Base-by-base conservation (phyloP, 2,113 vertebrate genomes). In the Malurus elegans region DNA sequence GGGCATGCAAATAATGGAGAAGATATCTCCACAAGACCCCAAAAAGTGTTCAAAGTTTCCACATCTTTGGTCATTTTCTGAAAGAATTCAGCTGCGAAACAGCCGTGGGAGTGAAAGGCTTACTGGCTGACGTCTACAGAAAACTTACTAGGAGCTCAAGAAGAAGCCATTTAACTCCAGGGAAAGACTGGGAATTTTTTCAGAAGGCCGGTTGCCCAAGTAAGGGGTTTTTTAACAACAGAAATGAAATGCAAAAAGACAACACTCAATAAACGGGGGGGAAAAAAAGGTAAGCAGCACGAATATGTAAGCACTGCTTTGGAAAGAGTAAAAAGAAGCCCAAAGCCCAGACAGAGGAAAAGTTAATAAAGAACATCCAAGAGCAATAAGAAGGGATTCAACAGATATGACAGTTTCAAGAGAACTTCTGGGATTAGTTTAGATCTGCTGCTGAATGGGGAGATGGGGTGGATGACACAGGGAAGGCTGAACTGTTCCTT, bases 401-500 rank as follows among this genome's bases (percentile, higher is more conserved):
- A 45, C 3, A 76, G 25, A 29, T 36, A 32, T 0, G 0, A 28
- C 1, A 8, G 6, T 25, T 83, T 48, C n/a, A 61, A 29, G 54
- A 79, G 36, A 76, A 40, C 1, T 69, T 89, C 31, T 71, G 12
- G 18, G 23, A 38, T 14, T 71, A 82, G 6, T 2, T 54, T 54
- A 20, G 4, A 4, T n/a, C 57, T 85, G 26, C 20, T 69, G 40
- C 54, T 80, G 50, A 75, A 29, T 7, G 6, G 11, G 24, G 53
- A 75, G 11, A 23, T 0, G 3, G 26, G 12, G 51, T 0, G 0
- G 51, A 24, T 54, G 12, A 26, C n/a, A 44, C 1, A 8, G 42
- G 36, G 48, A 82, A 72, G 15, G 25, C 8, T 72, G 4, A 75
- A 75, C 31, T 15, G 28, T 2, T 83, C n/a, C 8, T 26, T 73